These are phyloP conservation scores for Cydia pomonella DNA, from an alignment of 1,140 invertebrate species.

Conservation along the genomic window DNA sequence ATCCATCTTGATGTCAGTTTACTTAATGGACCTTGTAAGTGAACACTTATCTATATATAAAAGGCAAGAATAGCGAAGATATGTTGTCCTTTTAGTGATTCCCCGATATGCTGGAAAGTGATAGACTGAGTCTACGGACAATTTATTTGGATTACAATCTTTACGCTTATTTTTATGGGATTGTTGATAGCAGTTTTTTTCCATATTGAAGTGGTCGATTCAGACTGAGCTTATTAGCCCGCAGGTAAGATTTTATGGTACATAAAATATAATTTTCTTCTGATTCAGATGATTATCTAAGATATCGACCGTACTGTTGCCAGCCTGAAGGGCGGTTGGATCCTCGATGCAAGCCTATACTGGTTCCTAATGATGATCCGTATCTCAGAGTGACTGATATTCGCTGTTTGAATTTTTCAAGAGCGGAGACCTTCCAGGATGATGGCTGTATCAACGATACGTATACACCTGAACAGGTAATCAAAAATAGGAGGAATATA, in stretches of 20 bases:
- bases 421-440: constrained; percentile 64
- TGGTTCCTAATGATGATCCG: constrained; percentile 53
- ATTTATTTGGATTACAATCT: too few species aligned
- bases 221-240: too few species aligned
- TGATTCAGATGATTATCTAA: constrained; percentile 54
- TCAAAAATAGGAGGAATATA: background rate
- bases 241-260: background rate
- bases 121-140: background rate
- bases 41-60: background rate
- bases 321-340: constrained; percentile 39
- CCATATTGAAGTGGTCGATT: too few species aligned
- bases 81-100: background rate
- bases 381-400: constrained; percentile 59
- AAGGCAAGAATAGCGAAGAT: background rate
- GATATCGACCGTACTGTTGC: constrained; percentile 51
- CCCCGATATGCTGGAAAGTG: background rate
- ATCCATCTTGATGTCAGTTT: constrained; percentile 52
- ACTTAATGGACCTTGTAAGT: constrained; percentile 52
- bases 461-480: constrained; percentile 56
- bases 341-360: constrained; percentile 54
- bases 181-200: too few species aligned
- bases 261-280: background rate
- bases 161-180: too few species aligned
- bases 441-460: constrained; percentile 50
- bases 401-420: constrained; percentile 60